These are phyloP conservation scores for Pegoplata infirma DNA, from an alignment of 2,888 invertebrate species.

Conservation along the genomic window DNA sequence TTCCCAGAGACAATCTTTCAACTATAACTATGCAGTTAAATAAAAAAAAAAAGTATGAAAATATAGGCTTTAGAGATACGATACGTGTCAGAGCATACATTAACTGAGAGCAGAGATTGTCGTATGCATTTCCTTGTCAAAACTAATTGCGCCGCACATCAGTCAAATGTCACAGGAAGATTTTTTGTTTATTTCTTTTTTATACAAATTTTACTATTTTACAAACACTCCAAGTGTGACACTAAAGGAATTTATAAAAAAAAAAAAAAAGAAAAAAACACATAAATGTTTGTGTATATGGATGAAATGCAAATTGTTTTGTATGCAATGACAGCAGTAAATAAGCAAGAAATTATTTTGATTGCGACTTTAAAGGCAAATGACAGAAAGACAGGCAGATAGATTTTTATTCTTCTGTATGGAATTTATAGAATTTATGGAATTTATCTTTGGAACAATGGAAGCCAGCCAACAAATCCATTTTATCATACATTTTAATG, in stretches of 20 bases:
- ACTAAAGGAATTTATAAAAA: slow-evolving; percentile 1
- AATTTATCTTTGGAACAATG: neutral
- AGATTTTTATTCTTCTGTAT: too few relatives aligned
- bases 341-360: slow-evolving; percentile 41
- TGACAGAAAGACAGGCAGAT: slow-evolving; percentile 13
- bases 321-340: slow-evolving; percentile 11
- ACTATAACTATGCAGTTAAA: neutral
- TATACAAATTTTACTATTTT: slow-evolving; percentile 15
- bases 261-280: neutral
- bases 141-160: slow-evolving; percentile 64
- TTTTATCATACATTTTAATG: neutral
- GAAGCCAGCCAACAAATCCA: neutral
- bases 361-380: slow-evolving; percentile 36
- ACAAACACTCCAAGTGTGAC: neutral
- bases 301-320: slow-evolving; percentile 13
- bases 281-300: neutral
- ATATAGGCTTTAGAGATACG: slow-evolving; percentile 41
- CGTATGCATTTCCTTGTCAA: slow-evolving; percentile 62
- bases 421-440: neutral
- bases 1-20: neutral
- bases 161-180: slow-evolving; percentile 63
- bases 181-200: slow-evolving; percentile 18
- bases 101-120: slow-evolving; percentile 55
- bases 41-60: slow-evolving; percentile 17
- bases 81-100: slow-evolving; percentile 54